phyloP scores from a whole-genome alignment of 2,888 invertebrate species.

The Caenorhabditis virilis region DNA sequence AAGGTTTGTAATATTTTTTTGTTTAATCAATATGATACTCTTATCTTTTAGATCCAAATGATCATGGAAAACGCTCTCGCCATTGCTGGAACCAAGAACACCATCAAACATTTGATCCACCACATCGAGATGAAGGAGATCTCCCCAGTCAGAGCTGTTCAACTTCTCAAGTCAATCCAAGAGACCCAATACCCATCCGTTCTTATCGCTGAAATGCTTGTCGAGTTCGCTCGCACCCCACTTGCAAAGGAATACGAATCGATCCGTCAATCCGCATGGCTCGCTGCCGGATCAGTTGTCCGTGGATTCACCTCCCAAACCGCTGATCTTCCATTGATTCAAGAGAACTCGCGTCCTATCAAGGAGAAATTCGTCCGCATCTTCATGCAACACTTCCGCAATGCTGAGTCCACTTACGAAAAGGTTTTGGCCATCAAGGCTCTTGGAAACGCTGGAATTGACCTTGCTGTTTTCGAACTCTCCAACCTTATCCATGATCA shows the following conservation, averaged over 20 bases:
- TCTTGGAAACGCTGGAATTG: slow-evolving; percentile 63
- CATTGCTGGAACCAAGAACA: slow-evolving; percentile 53
- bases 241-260: slow-evolving; percentile 20
- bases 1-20: slow-evolving; percentile 24
- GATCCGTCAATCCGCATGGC: slow-evolving; percentile 50
- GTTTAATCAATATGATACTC: slow-evolving; percentile 7
- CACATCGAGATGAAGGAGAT: slow-evolving; percentile 38
- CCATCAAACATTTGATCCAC: slow-evolving; percentile 47
- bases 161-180: slow-evolving; percentile 45
- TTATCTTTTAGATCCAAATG: slow-evolving; percentile 28
- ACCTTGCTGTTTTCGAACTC: slow-evolving; percentile 49
- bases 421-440: slow-evolving; percentile 62
- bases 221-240: slow-evolving; percentile 40
- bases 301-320: slow-evolving; percentile 40
- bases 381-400: slow-evolving; percentile 38
- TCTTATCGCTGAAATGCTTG: slow-evolving; percentile 52
- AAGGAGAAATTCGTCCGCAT: slow-evolving; percentile 48
- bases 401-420: slow-evolving; percentile 47
- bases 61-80: slow-evolving; percentile 50
- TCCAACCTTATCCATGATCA: slow-evolving; percentile 58
- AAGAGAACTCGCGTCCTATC: slow-evolving; percentile 32
- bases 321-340: slow-evolving; percentile 34
- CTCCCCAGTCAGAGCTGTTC: slow-evolving; percentile 34
- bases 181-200: slow-evolving; percentile 44
- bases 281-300: slow-evolving; percentile 48